Evolutionary conservation across 2,888 invertebrate genomes (phyloP), one percentile per base, ranked within the genome.

Genomic region (Hetaerina titia): DNA sequence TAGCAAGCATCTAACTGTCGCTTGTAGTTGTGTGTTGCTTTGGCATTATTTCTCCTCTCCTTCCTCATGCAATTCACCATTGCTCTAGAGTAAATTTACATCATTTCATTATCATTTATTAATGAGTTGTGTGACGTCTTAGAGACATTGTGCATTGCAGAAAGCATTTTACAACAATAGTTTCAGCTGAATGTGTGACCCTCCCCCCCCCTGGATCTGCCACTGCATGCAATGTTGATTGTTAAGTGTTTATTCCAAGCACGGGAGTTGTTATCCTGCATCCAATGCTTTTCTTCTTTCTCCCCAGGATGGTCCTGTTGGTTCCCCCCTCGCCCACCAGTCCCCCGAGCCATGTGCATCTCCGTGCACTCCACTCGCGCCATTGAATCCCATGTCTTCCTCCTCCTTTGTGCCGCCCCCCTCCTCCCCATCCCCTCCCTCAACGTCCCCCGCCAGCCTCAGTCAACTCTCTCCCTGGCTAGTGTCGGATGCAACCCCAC

Each of bases 401-500:
- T 31, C 81, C 81, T 81, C 81, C 31, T 64, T 58, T 45, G 56
- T 89, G 19, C 94, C 94, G 8, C 45, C 92, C n/a, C 45, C 63
- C 0, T 63, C 92, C 25, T 89, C 88, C 13, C 87, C 94, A 15
- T 88, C 94, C 11, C 87, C 87, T 31, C 58, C 87, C 17, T 94
- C 87, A 81, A 58, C 60, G 31, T 94, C 88, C 56, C 89, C 69
- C 19, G 89, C 69, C 64, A 95, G 95, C 64, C 69, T 89, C 95
- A 89, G 95, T 97, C 98, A 19, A 97, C 97, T 98, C 7, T 98
- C 98, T 7, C 98, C 98, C 0, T 98, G 98, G 98, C 97, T 98
- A 95, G 98, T 98, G 81, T 90, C 89, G 5, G 90, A 90, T 60
- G 60, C 90, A 25, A 98, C 98, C 69, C 98, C 98, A 22, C 97